Base-by-base conservation (phyloP, 2,888 invertebrate genomes). In the Ypsolopha sequella region DNA sequence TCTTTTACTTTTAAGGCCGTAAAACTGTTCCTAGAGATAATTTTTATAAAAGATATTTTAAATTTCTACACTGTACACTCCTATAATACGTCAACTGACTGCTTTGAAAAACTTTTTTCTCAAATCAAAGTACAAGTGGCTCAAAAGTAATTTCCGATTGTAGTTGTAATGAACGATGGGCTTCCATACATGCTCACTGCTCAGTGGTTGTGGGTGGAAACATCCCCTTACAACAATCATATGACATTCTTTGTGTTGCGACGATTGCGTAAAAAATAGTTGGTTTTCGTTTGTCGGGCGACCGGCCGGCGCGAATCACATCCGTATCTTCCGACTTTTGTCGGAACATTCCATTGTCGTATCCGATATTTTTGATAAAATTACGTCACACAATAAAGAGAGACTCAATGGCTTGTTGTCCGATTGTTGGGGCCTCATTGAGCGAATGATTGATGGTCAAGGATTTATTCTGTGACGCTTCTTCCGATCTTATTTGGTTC, bases 251-350 rank as follows among this genome's bases (percentile, higher is more conserved):
- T 75, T 76, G 74, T 71, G 61, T 68, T 60, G 59, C 64, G 60
- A 59, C 58, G 59, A 69, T 80, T 80, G 81, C 80, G 78, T 81
- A 82, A 82, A 84, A 82, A 71, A 67, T 61, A 61, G 58, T 41
- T 64, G 65, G 63, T 63, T 59, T 66, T 56, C 71, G 75, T 76
- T 79, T 78, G 81, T 76, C 77, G 79, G n/a, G 73, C 72, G 67
- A 66, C 71, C 68, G 75, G 69, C 72, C 80, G 85, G 70, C 73
- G 76, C 84, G 84, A 85, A 86, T 85, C 65, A 76, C 77, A 85
- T 86, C 85, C 86, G 86, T 75, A 24, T 84, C 77, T 82, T 82
- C 84, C 85, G 84, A 84, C 84, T 79, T 80, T 82, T 82, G 82
- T 82, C 80, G 62, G 59, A 58, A 57, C 59, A n/a, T 59, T 64